phyloP scores from a whole-genome alignment of 2,888 invertebrate genomes.

The Drosophila planitibia region DNA sequence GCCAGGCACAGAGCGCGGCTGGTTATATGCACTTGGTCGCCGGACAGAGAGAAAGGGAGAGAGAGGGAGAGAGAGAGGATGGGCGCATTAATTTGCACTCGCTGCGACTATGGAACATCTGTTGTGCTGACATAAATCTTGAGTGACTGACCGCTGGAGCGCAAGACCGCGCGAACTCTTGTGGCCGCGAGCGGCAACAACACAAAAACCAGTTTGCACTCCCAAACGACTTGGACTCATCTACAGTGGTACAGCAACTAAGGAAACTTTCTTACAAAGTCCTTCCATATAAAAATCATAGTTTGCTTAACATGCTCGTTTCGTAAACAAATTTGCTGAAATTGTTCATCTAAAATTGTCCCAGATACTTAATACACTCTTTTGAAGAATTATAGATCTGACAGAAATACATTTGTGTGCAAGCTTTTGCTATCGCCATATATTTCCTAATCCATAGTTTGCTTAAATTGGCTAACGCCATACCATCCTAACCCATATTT shows the following conservation, averaged over 20 bases:
- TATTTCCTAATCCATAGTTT: background rate
- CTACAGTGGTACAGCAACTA: conserved; percentile 38
- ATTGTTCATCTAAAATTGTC: background rate
- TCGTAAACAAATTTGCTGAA: background rate
- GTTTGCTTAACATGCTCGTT: rapidly evolving
- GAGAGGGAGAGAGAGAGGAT: background rate
- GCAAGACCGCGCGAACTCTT: conserved; percentile 75
- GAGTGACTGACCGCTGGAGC: conserved; percentile 82
- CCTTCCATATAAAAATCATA: background rate
- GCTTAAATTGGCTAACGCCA: background rate
- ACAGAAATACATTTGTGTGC: background rate
- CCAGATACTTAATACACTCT: background rate
- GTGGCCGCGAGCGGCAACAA: conserved; percentile 57
- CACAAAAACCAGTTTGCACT: conserved; percentile 40
- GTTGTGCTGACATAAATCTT: conserved; percentile 82
- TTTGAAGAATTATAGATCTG: background rate
- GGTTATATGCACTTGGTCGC: conserved; percentile 28
- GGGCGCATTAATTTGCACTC: conserved; percentile 67
- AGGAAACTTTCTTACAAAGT: background rate
- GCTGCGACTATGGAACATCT: conserved; percentile 66
- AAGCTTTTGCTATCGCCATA: background rate
- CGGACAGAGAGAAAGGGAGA: conserved; percentile 1
- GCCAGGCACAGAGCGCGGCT: conserved; percentile 10
- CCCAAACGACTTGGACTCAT: background rate
- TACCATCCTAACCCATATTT: background rate